These are phyloP conservation scores for Phragmatobia fuliginosa DNA, from an alignment of 2,888 invertebrate species.

Conservation along the genomic window DNA sequence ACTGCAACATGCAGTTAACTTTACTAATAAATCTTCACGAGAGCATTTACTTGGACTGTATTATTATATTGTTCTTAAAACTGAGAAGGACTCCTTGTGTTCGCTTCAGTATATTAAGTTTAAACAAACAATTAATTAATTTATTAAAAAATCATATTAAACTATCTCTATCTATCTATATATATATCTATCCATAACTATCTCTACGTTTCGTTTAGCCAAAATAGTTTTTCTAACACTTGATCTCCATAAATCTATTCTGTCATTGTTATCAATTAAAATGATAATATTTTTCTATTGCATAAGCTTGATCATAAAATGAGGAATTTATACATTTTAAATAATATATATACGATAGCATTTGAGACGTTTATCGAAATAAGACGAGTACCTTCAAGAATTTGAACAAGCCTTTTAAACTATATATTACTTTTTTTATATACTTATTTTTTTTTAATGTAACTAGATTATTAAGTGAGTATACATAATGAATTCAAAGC, in stretches of 20 bases:
- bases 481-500: constrained; percentile 46
- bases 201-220: background rate
- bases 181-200: too few species aligned
- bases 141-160: background rate
- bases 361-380: too few species aligned
- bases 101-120: constrained; percentile 1
- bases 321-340: too few species aligned
- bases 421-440: too few species aligned
- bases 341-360: too few species aligned
- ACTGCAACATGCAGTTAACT: constrained; percentile 8
- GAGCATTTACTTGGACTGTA: constrained; percentile 6
- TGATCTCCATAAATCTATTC: too few species aligned
- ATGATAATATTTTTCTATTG: too few species aligned
- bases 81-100: constrained; percentile 1
- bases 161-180: too few species aligned
- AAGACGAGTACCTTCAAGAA: background rate
- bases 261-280: too few species aligned
- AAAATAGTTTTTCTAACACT: background rate
- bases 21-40: constrained; percentile 15
- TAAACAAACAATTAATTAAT: background rate
- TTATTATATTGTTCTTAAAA: constrained; percentile 11
- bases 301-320: too few species aligned
- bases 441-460: background rate
- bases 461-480: constrained; percentile 43
- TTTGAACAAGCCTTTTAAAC: background rate